A percentile compares a stretch with the other conserved stretches of the same genome.
Evolutionary conservation across 1,140 invertebrate species (phyloP).

Genomic region (Dolichoris vasculosae): DNA sequence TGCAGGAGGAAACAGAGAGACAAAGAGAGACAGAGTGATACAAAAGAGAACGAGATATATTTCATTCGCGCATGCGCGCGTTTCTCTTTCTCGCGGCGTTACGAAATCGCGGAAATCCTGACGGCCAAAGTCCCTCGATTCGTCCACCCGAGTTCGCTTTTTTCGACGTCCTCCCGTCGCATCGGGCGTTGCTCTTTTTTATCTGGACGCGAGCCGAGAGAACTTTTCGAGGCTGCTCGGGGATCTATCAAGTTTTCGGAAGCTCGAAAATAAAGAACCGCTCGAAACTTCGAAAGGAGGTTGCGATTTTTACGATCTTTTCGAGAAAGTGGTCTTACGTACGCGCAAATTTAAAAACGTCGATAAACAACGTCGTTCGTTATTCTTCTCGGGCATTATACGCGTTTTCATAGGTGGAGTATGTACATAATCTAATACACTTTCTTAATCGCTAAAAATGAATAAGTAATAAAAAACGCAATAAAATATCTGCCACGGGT

Average conservation of each 20-base stretch:
- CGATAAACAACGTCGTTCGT: not conserved
- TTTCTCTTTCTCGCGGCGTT: constrained; percentile 12
- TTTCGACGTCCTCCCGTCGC: not conserved
- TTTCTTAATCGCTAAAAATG: not conserved
- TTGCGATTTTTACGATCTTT: not conserved
- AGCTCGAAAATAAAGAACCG: too few relatives aligned
- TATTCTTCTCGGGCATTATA: not conserved
- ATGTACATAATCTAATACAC: not conserved
- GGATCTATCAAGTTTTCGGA: too few relatives aligned
- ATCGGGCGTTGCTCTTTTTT: too few relatives aligned
- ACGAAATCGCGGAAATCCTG: constrained; percentile 21
- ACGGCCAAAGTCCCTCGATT: not conserved
- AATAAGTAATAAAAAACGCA: not conserved
- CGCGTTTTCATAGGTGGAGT: not conserved
- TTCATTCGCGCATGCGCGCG: not conserved
- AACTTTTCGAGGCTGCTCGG: too few relatives aligned
- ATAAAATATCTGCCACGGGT: too few relatives aligned
- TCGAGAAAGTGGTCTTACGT: not conserved
- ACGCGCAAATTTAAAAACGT: not conserved
- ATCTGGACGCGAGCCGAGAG: too few relatives aligned
- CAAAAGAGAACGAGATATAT: not conserved
- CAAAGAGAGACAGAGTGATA: not conserved
- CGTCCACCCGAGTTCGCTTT: not conserved
- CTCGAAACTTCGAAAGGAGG: not conserved
- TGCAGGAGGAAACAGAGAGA: not conserved